Evolutionary conservation across 1,140 invertebrate genomes (phyloP), one percentile per base, ranked within the genome.

Genomic region (Tetragnatha versicolor): DNA sequence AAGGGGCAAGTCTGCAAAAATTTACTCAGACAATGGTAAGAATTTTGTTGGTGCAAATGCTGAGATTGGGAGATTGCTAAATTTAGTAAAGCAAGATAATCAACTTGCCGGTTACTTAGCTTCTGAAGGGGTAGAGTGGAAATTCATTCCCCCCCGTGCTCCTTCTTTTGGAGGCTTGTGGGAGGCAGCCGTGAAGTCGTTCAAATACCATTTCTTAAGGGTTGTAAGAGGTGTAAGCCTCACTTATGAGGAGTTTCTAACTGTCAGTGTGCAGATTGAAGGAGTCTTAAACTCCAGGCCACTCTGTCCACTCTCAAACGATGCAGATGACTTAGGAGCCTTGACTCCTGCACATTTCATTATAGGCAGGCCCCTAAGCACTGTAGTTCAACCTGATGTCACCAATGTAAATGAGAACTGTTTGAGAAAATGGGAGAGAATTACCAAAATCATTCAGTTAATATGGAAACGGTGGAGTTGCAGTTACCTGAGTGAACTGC

Each of bases 221-320:
- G 12, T 25, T 7, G 27, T 37, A 37, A 35, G 60, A n/a, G 27
- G 27, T 39, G n/a, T 63, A 20, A 33, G 33, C 20, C 39, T 63
- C 20, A 63, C 29, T 4, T 63, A 63, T 37, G 60, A 63, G n/a
- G 60, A 63, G 20, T 63, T 63, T 63, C 12, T 25, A 63, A 63
- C 60, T 9, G 20, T 63, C 12, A 63, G n/a, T 63, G 29, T 63
- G n/a, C n/a, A n/a, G n/a, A n/a, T n/a, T n/a, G n/a, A n/a, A n/a
- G n/a, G n/a, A n/a, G n/a, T n/a, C n/a, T 20, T 63, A 37, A 63
- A 63, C 20, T 53, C 49, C 22, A 9, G 49, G 7, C 49, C 49
- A 12, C 49, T 63, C 12, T 25, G n/a, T 25, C 60, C 60, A 17
- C n/a, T 63, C 3, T 63, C 20, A 5, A 20, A 3, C 12, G 33